Base-by-base conservation (phyloP, 2,797 vertebrate species). In the Chelidonichthys spinosus region DNA sequence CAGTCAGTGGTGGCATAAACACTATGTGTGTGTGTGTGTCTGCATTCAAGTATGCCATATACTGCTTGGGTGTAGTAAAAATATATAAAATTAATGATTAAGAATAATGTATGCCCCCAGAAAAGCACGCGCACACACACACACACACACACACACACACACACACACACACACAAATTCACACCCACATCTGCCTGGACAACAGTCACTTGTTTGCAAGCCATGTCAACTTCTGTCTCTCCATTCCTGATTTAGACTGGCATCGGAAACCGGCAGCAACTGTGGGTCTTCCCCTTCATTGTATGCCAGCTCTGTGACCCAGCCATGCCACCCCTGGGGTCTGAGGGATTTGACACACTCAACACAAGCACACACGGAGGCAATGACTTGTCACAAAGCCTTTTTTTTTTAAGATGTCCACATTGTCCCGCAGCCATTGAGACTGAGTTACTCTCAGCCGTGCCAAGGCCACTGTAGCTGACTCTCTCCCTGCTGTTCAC, bases 181-280 rank as follows among this genome's bases (percentile, higher is more conserved):
- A 25, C 17, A 9, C 65, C n/a, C 70, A 72, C 69, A 78, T 72
- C 60, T 78, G 76, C 80, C 87, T 35, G 17, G 74, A 83, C 82
- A 86, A 78, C 43, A n/a, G 60, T 47, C 75, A 87, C 74, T 84
- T 72, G 49, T 82, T 62, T 67, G 64, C 71, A 43, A 83, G 72
- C 69, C 18, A 80, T 69, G 83, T 81, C 81, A 77, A 77, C 72
- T 83, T 78, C 78, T 82, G 60, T 72, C 54, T 84, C 52, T 85
- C 75, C 66, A 72, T 65, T 89, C 87, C 85, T 79, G 82, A 91
- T 91, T 85, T 87, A 90, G 85, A 84, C 80, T 73, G 82, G 70
- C 59, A 55, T 78, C 59, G 66, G 89, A 93, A 92, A 90, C 84
- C 86, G 86, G 76, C 83, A 81, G 75, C 79, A 69, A 84, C 81